Evolutionary conservation across 2,888 invertebrate genomes (phyloP), one percentile per base, ranked within the genome.

Genomic region (Eilema depressum): DNA sequence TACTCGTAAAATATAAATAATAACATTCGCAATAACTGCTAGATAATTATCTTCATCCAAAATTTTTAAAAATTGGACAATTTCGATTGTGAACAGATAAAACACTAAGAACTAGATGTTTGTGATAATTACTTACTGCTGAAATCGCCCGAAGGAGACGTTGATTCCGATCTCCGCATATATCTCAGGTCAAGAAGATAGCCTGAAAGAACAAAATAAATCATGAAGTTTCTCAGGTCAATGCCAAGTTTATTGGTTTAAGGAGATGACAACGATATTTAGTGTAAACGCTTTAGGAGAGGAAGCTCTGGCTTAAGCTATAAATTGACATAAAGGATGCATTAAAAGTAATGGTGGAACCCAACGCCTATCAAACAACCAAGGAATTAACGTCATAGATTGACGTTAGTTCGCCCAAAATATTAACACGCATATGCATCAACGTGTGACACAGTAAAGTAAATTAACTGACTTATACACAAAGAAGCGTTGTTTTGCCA

Each of bases 171-270:
- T 76, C 89, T 86, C 23, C 87, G 85, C 83, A 95, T 89, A 81
- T 96, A 96, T 79, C 96, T 91, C 81, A 94, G 89, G 82, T 96
- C 96, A 68, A 95, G 89, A 11, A 96, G 90, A 76, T 96, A 96
- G 41, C 92, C 96, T 96, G 93, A 93, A 95, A 76, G 66, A 62
- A 70, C 64, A 20, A 14, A 59, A 30, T n/a, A 56, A 7, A 25
- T 28, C 3, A 56, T 28, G 11, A 14, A 23, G 7, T 33, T 23
- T 61, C 33, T 33, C 4, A 33, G 33, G 8, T 3, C 33, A 33
- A 37, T 37, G 33, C 33, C 12, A 37, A 37, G 33, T 37, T 33
- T 33, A 30, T 20, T 10, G 8, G 28, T 60, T 20, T 60, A 25
- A 17, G n/a, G n/a, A 30, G 8, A 8, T 28, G 20, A 60, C 4